Evolutionary conservation across 2,113 vertebrate genomes (phyloP), one percentile per base, ranked within the genome.

Genomic region (Girardinichthys multiradiatus): DNA sequence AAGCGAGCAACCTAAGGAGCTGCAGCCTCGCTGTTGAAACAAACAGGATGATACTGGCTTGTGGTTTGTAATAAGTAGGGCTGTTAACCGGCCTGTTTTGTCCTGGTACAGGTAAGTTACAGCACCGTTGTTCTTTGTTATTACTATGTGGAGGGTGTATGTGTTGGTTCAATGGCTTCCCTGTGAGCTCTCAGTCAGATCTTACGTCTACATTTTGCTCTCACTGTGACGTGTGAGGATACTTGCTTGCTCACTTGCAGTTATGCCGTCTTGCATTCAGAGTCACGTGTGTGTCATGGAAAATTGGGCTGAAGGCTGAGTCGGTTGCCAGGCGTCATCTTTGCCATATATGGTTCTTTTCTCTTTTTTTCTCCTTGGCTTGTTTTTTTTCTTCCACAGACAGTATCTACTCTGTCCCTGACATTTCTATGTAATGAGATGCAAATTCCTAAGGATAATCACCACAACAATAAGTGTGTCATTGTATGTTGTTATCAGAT

Each of bases 241-340:
- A 90, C 86, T 68, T 83, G 88, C 67, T 86, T 79, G 37, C 57
- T 71, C 63, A 45, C 60, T 63, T 30, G 60, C 68, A 58, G 57
- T 57, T 67, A 91, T 87, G 84, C 68, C 62, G 77, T 79, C 82
- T 85, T 72, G 65, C 79, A 72, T 85, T 87, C 82, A 75, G 69
- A 74, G 87, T 77, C 85, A 68, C 81, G 72, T 54, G 74, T 94
- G 92, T 94, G 95, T 95, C 92, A 95, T 95, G 95, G 95, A 95
- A 96, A 95, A 93, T 92, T 92, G 70, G 89, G 90, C 84, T 91
- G 94, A 92, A 92, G 91, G 89, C 71, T 86, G 84, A 87, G 85
- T 85, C 37, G 74, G 94, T 95, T 93, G 89, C 95, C 87, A 85
- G 72, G 94, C 84, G 70, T 93, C 92, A 63, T 66, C n/a, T 66